Evolutionary conservation across 2,113 vertebrate species (phyloP).

Genomic region (Perca schrenkii): DNA sequence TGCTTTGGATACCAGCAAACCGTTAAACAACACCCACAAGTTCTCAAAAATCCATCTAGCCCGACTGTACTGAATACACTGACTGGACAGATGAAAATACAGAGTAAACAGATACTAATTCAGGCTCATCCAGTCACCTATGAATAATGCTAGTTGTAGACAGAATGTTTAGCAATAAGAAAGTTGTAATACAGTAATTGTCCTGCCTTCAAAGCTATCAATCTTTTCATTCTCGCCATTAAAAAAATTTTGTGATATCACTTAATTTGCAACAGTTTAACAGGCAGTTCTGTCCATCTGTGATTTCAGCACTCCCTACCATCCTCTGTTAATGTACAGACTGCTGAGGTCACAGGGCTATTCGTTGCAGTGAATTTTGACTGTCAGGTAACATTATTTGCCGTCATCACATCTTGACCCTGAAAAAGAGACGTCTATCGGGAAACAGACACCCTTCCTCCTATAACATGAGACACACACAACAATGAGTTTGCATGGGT

Average conservation of each 20-base stretch:
- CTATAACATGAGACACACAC: too few relatives aligned
- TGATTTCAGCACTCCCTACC: neutral
- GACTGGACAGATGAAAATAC: constrained; percentile 34
- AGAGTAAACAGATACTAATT: constrained; percentile 17
- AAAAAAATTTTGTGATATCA: neutral
- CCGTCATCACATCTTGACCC: neutral
- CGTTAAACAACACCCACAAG: neutral
- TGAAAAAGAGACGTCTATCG: too few relatives aligned
- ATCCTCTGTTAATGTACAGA: neutral
- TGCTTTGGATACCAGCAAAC: constrained; percentile 1
- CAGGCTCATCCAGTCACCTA: neutral
- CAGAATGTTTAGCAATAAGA: neutral
- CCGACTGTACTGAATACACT: neutral
- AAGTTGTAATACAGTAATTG: neutral
- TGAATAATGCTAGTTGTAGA: neutral
- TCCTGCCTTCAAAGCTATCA: neutral
- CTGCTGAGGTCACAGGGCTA: neutral
- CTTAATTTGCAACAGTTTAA: neutral
- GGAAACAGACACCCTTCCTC: too few relatives aligned
- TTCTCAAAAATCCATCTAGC: constrained; percentile 15
- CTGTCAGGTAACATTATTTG: neutral
- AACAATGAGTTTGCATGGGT: too few relatives aligned
- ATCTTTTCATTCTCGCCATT: neutral
- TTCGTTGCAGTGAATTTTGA: neutral
- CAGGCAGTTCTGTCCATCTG: neutral